A percentile compares a stretch with the other conserved stretches of the same genome.
Evolutionary conservation across 2,888 invertebrate species (phyloP).

Genomic region (Hydraecia micacea): DNA sequence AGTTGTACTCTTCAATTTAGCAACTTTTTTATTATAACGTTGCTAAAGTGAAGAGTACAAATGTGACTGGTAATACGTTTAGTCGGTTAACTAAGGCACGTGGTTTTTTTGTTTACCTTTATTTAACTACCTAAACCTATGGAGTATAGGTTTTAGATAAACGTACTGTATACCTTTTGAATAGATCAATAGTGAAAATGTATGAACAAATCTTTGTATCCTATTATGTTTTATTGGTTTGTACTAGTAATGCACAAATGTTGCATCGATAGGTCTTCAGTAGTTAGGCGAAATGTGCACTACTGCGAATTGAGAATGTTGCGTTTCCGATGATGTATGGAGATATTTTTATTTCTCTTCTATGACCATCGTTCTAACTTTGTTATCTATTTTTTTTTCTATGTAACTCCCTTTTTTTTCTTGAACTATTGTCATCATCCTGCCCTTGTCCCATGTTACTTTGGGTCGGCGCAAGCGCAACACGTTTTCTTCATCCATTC

Average conservation of each 20-base stretch:
- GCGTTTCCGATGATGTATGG: not conserved
- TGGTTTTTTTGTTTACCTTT: too few relatives aligned
- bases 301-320: not conserved
- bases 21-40: too few relatives aligned
- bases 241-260: constrained; percentile 14
- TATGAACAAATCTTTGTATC: not conserved
- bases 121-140: too few relatives aligned
- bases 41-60: too few relatives aligned
- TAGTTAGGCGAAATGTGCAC: not conserved
- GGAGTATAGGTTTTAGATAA: constrained; percentile 4
- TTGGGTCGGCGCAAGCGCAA: not conserved
- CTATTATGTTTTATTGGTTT: not conserved
- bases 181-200: not conserved
- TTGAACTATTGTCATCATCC: not conserved
- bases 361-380: not conserved
- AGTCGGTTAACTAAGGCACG: too few relatives aligned
- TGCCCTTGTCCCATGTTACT: not conserved
- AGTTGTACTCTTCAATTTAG: too few relatives aligned
- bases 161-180: not conserved
- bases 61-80: too few relatives aligned
- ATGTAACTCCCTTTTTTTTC: not conserved
- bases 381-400: not conserved
- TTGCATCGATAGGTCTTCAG: not conserved
- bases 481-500: not conserved
- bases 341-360: not conserved